Evolutionary conservation across 2,797 vertebrate genomes (phyloP), one percentile per base, ranked within the genome.

Genomic region (Pempheris klunzingeri): DNA sequence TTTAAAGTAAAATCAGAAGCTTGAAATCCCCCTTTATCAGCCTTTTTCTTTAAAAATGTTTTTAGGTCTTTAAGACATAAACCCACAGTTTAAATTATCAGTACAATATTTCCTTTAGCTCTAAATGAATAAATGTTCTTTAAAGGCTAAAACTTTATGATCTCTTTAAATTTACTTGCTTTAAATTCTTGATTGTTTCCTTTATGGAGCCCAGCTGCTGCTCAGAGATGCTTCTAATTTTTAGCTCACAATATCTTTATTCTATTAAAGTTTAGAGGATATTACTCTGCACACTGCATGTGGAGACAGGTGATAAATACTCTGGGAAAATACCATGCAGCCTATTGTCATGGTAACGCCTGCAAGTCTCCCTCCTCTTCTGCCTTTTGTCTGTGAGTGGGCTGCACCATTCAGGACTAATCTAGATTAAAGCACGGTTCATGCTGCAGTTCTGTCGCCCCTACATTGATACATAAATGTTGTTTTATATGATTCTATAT

Each of bases 281-380:
- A 30, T 17, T 32, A 20, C 39, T 36, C 20, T 53, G 5, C n/a
- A 49, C 36, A 44, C 39, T 38, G 52, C 71, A 62, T 24, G 14
- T 22, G 46, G 59, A 71, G 28, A 61, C 46, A 43, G 50, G 64
- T 72, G 62, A 67, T 63, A 72, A 74, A 75, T 47, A 80, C 57
- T 58, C 52, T 70, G 44, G 72, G 39, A 82, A 82, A 80, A 80
- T 46, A 84, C 55, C 74, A 74, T 64, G 49, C 43, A 80, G 77
- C 67, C 71, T 22, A 77, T 87, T 59, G 80, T 68, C 87, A 85
- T 87, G 75, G 74, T 61, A 78, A 85, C 74, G n/a, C 15, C 65
- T 74, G 70, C 72, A 62, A 57, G 62, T 68, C 65, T 73, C 71
- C 78, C 55, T 24, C 63, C 69, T 74, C 71, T 15, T 36, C 73